Evolutionary conservation across 2,888 invertebrate species (phyloP).

Genomic region (Archaeoteleia sp.): DNA sequence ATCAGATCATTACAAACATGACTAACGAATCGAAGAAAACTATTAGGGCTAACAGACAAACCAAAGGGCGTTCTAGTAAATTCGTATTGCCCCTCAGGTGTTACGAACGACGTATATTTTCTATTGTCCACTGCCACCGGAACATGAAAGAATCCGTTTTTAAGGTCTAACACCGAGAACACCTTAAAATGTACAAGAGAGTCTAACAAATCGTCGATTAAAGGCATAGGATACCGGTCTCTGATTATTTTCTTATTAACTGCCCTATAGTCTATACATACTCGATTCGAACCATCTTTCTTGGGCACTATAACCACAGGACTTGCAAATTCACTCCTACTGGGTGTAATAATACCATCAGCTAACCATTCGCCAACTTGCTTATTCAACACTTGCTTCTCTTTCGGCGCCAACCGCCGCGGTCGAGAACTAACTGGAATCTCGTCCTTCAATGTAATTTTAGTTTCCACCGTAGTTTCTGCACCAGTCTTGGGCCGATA

Average conservation of each 20-base stretch:
- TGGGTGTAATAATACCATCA: conserved; percentile 58
- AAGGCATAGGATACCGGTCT: not conserved
- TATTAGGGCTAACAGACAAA: conserved; percentile 13
- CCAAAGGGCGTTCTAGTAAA: conserved; percentile 31
- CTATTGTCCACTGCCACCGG: conserved; percentile 19
- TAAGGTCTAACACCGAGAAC: conserved; percentile 35
- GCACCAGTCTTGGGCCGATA: too few species aligned
- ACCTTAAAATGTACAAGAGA: not conserved
- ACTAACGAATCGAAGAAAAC: conserved; percentile 23
- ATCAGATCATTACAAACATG: conserved; percentile 2
- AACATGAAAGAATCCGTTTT: conserved; percentile 38
- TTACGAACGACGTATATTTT: conserved; percentile 32
- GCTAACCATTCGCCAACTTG: conserved; percentile 62
- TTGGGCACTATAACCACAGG: conserved; percentile 39
- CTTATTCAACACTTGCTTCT: conserved; percentile 56
- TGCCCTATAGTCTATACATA: conserved; percentile 3
- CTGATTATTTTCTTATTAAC: not conserved
- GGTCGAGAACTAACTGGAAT: conserved; percentile 50
- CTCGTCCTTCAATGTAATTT: conserved; percentile 59
- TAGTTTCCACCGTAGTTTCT: conserved; percentile 58
- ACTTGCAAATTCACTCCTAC: conserved; percentile 63
- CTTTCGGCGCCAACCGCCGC: conserved; percentile 45
- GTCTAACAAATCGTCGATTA: not conserved
- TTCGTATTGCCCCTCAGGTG: conserved; percentile 24
- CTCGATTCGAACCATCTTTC: conserved; percentile 39